Evolutionary conservation across 1,140 invertebrate species (phyloP).

Genomic region (Helicoverpa zea): DNA sequence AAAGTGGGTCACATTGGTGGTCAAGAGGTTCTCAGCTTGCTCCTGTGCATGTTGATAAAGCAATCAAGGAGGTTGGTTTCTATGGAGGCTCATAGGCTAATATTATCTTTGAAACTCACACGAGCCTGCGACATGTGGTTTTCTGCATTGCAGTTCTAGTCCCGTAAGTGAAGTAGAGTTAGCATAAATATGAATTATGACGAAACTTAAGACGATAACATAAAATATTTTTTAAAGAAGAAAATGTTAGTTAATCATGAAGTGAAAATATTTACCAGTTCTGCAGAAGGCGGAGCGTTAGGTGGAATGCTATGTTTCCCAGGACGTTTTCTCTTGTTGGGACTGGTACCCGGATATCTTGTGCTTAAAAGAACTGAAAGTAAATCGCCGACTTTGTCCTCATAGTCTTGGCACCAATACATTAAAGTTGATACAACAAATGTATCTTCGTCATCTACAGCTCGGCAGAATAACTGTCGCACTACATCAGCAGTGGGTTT

Average conservation of each 20-base stretch:
- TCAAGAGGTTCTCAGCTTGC: conserved; percentile 24
- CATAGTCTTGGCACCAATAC: conserved; percentile 97
- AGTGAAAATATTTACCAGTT: conserved; percentile 81
- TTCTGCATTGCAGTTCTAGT: conserved; percentile 28
- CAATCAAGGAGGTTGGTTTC: conserved; percentile 18
- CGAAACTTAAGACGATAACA: conserved; percentile 10
- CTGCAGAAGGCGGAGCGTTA: conserved; percentile 87
- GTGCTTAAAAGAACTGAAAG: conserved; percentile 92
- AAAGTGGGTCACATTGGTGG: conserved; percentile 13
- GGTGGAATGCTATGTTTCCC: conserved; percentile 89
- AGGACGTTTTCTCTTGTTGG: conserved; percentile 95
- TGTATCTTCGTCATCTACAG: conserved; percentile 91
- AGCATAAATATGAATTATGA: conserved; percentile 32
- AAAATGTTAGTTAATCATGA: neutral
- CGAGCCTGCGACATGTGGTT: conserved; percentile 16
- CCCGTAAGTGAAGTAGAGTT: conserved; percentile 29
- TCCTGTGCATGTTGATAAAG: conserved; percentile 17
- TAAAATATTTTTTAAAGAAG: neutral
- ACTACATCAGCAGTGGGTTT: conserved; percentile 95
- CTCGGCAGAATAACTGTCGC: conserved; percentile 93
- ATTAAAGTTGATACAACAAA: conserved; percentile 96
- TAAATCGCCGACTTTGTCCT: conserved; percentile 95
- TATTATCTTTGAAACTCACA: conserved; percentile 22
- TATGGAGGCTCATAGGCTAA: conserved; percentile 21
- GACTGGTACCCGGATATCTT: conserved; percentile 94